Evolutionary conservation across 2,888 invertebrate species (phyloP), one percentile per base, ranked within the genome.

Genomic region (Cartodere bifasciata): DNA sequence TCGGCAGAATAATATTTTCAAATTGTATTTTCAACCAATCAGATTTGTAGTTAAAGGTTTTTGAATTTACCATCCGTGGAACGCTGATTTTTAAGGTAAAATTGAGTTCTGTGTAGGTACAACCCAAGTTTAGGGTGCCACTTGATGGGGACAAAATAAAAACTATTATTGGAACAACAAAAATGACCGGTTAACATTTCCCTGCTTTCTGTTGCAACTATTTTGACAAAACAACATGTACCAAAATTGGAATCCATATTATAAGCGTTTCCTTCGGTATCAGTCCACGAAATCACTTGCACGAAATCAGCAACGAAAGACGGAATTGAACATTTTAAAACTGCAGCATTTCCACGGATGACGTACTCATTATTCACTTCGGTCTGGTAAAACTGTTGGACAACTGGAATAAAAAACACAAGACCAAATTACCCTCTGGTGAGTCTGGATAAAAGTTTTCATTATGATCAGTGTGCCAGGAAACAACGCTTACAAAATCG

Each of bases 321-420:
- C 21, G 88, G 88, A 49, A 88, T 86, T 48, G 82, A 82, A 64
- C 87, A 88, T 62, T 86, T 86, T 23, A 88, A 63, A 36, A 87
- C 78, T 5, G 86, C 87, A 28, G 84, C 75, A 58, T 88, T 88
- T 40, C 87, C 86, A 53, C 80, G 75, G 52, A 88, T 88, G 39
- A 87, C 86, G 64, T 87, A 86, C 60, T 88, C 87, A 48, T 86
- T 85, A 65, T 86, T 86, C 46, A 87, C 87, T 68, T 88, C 87
- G 40, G 84, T 83, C 63, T 86, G 84, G 63, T 87, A 88, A 61
- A 77, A 79, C 60, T 88, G 87, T 55, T 84, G 82, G 51, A 87
- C 87, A 64, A 87, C 88, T 88, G 73, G 32, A 64, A 63, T 41
- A 29, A 27, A 29, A 5, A 14, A 32, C 4, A 11, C 3, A 15